Percentiles rank a stretch among this genome's conserved stretches.
phyloP scores from a whole-genome alignment of 2,888 invertebrate genomes.

The Caenorhabditis sinica region DNA sequence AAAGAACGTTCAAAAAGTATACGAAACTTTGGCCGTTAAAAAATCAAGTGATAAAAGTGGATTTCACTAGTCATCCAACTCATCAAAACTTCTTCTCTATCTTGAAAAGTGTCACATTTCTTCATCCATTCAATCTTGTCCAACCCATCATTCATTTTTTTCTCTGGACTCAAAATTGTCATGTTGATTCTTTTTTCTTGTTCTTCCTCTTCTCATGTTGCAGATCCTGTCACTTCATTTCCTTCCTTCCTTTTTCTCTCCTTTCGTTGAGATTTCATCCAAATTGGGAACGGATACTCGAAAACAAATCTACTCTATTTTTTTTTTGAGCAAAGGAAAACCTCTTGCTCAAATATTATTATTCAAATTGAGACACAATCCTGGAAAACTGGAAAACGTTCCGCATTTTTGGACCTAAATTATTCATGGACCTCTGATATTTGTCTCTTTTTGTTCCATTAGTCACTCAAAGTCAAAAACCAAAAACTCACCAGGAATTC shows the following conservation, averaged over 20 bases:
- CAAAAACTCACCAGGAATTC: not conserved
- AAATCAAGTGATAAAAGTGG: slow-evolving; percentile 20
- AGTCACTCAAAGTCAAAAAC: slow-evolving; percentile 2
- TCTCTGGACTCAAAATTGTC: slow-evolving; percentile 28
- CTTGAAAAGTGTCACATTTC: slow-evolving; percentile 13
- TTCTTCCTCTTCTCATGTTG: slow-evolving; percentile 23
- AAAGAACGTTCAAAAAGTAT: slow-evolving; percentile 30
- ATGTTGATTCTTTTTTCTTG: slow-evolving; percentile 45
- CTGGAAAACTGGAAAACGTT: slow-evolving; percentile 3
- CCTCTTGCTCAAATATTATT: slow-evolving; percentile 41
- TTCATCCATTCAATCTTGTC: slow-evolving; percentile 19
- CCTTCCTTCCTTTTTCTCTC: slow-evolving; percentile 22
- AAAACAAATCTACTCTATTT: slow-evolving; percentile 35
- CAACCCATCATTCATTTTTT: slow-evolving; percentile 45
- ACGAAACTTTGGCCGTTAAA: slow-evolving; percentile 29
- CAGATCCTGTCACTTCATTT: slow-evolving; percentile 44
- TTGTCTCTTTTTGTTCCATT: not conserved
- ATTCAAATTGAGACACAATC: slow-evolving; percentile 8
- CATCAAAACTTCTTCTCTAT: slow-evolving; percentile 10
- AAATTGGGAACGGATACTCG: slow-evolving; percentile 18
- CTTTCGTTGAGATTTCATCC: slow-evolving; percentile 2
- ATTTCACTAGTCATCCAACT: slow-evolving; percentile 15
- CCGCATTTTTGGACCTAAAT: slow-evolving; percentile 6
- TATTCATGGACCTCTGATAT: not conserved
- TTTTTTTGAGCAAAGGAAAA: not conserved